Base-by-base conservation (phyloP, 1,140 invertebrate genomes). In the Drosophila busckii region DNA sequence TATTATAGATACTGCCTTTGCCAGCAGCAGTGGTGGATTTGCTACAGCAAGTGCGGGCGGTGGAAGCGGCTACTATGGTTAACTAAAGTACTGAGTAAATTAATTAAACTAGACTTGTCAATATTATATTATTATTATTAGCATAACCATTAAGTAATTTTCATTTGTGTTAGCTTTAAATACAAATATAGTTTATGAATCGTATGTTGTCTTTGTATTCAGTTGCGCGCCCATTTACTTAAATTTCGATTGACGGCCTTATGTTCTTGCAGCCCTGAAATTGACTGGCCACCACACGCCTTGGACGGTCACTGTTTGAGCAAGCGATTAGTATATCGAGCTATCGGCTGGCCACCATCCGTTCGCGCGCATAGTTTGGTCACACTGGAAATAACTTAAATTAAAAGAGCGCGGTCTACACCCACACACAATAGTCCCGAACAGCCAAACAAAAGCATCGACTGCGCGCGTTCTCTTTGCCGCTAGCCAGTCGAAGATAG, bases 11-110 rank as follows among this genome's bases (percentile, higher is more conserved):
- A 84, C 78, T 2, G 78, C 73, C 3, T 86, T 58, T 55, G 73
- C 84, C 7, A 86, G 83, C 41, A 85, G 83, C 59, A 85, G 64
- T 31, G 71, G 83, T 16, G 78, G 83, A 31, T 75, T 78, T 37
- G 58, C 70, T 22, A 62, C 50, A 13, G 84, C 84, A 19, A 71
- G 69, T 69, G 69, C 53, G 13, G 64, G 82, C 26, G 41, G 46
- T 16, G 66, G 64, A 31, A 54, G 59, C 6, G 64, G 75, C 10
- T 80, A 66, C 22, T 80, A 82, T 12, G 75, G 75, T 23, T 80
- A 50, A 75, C 1, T 8, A 15, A 19, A 22, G 19, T n/a, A 38
- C 31, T 59, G 29, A 29, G 28, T 37, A 45, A 28, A 40, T 41
- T n/a, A n/a, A n/a, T n/a, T n/a, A n/a, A 31, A 28, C 12, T 65